Evolutionary conservation across 2,113 vertebrate species (phyloP).

Genomic region (Zosterops hypoxanthus): DNA sequence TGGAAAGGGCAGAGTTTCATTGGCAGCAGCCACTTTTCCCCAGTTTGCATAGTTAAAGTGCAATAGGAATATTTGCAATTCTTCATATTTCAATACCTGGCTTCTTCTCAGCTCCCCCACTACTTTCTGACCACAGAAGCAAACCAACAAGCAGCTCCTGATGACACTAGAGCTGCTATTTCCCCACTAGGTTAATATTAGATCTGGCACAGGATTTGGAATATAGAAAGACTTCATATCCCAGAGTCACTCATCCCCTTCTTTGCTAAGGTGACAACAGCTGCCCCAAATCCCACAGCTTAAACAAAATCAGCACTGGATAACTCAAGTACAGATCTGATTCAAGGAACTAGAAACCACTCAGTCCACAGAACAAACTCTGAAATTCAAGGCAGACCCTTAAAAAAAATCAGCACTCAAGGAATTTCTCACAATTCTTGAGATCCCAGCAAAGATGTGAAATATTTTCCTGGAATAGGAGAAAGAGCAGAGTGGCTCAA

Average conservation of each 20-base stretch:
- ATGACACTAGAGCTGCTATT: not conserved
- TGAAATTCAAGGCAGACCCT: not conserved
- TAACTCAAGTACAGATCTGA: not conserved
- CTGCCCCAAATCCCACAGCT: not conserved
- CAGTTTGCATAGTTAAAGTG: not conserved
- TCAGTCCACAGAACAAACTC: not conserved
- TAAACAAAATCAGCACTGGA: constrained; percentile 26
- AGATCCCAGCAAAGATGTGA: not conserved
- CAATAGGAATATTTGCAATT: not conserved
- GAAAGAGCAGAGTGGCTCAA: not conserved
- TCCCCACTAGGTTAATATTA: constrained; percentile 18
- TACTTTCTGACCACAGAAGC: not conserved
- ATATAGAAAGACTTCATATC: not conserved
- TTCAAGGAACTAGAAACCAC: not conserved
- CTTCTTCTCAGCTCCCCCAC: not conserved
- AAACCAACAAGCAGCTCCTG: constrained; percentile 2
- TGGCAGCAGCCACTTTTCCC: not conserved
- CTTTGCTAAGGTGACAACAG: constrained; percentile 5
- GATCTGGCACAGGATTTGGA: not conserved
- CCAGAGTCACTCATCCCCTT: not conserved
- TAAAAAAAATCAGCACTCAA: not conserved
- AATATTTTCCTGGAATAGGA: not conserved
- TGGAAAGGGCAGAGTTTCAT: not conserved
- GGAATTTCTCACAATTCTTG: constrained; percentile 31
- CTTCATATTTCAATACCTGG: not conserved